Evolutionary conservation across 2,113 vertebrate genomes (phyloP), one percentile per base, ranked within the genome.

Genomic region (Rattus rattus): DNA sequence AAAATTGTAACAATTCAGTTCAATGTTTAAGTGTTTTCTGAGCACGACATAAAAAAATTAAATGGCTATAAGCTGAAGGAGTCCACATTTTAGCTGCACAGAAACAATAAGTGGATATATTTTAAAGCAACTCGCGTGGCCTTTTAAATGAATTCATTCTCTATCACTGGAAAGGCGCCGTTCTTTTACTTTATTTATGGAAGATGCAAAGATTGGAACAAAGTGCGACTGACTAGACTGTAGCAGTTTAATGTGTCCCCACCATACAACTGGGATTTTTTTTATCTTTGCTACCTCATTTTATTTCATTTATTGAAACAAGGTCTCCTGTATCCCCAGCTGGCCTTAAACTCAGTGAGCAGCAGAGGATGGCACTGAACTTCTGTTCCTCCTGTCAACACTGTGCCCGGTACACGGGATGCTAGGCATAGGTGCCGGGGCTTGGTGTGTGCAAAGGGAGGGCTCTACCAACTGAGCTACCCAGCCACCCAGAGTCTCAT

Each of bases 141-240:
- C 49, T 94, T 92, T 92, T 92, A 92, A 94, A 97, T 92, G 85
- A 90, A 97, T 96, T 93, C 91, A 83, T 94, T 97, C 95, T 97
- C 67, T 95, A 47, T 95, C 87, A 96, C 12, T 96, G 80, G 75
- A 94, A 96, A 97, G 97, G 14, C 94, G 94, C 30, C 61, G 88
- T 95, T 39, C 52, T 97, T 72, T 96, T 90, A 89, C 97, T 67
- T 96, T 96, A 98, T 96, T 98, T 97, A 95, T 75, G 96, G 72
- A 91, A 96, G 94, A 93, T 73, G 84, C 94, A 96, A 83, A 97
- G 94, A 97, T 54, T 77, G 93, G 19, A 93, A 83, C 77, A 94
- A 11, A 96, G 88, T 73, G 52, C 1, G 63, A 95, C 33, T 91
- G 90, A 95, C 94, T 16, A 20, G 28, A 17, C 87, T 76, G 24